Base-by-base conservation (phyloP, 2,888 invertebrate genomes). In the Tetragonisca angustula region DNA sequence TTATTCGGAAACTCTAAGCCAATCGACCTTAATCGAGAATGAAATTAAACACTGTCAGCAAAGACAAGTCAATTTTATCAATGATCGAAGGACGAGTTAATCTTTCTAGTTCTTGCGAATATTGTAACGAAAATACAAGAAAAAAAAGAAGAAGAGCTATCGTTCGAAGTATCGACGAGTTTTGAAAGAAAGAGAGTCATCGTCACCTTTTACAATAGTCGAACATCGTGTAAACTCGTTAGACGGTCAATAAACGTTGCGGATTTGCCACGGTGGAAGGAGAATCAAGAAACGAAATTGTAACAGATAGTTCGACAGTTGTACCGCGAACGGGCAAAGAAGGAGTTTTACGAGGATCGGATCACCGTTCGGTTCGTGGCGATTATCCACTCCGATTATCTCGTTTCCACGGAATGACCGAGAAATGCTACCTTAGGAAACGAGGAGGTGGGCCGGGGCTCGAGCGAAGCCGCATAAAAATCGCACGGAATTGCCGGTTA, bases 361-460 rank as follows among this genome's bases (percentile, higher is more conserved):
- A 32, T 86, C 79, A 79, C 76, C 71, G 86, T 69, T 85, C 76
- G 82, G 76, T 77, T 43, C 80, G 84, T 79, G 67, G 87, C 82
- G 79, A 82, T 80, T 71, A 79, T 76, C 80, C 81, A 61, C 27
- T 80, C 76, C 81, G 88, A 88, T 88, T 88, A 88, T 85, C 85
- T 82, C 73, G 79, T 88, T 88, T 88, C 85, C 81, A 73, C 79
- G 86, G 88, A 88, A 85, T 86, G 74, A 78, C 81, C 56, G 76
- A 78, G 87, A 84, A 87, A 83, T 83, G 76, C 83, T 85, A 85
- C 87, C 88, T 87, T 85, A 76, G 82, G 62, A 85, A 87, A 88
- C 83, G 76, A 88, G 88, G 84, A 83, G 88, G 88, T 78, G 72
- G 87, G 67, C 54, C 70, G 27, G 54, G 36, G 61, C 62, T 79